Percentiles rank a stretch among this genome's conserved stretches.
phyloP scores from a whole-genome alignment of 2,113 vertebrate species.

The Microcebus lehilahytsara region DNA sequence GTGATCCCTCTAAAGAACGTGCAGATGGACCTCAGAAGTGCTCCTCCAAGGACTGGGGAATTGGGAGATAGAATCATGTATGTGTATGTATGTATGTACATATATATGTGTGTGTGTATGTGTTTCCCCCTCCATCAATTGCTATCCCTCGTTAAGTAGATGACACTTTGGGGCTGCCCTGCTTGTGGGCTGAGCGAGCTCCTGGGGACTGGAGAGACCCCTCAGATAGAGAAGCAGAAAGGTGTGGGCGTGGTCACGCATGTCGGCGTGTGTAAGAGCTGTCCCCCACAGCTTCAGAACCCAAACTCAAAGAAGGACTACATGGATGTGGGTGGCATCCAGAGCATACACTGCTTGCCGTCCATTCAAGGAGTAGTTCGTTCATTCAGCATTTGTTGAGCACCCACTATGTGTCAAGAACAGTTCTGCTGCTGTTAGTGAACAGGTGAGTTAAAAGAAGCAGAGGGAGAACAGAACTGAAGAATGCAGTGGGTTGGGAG shows the following conservation, averaged over 20 bases:
- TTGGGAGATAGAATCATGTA: neutral
- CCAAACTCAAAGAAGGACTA: neutral
- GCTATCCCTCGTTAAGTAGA: neutral
- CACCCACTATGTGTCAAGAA: neutral
- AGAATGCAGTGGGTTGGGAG: neutral
- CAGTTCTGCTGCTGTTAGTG: neutral
- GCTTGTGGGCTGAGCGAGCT: neutral
- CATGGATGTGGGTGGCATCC: neutral
- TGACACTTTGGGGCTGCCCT: neutral
- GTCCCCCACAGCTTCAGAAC: neutral
- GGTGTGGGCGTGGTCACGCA: neutral
- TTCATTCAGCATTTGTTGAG: neutral
- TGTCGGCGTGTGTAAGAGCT: too few species aligned
- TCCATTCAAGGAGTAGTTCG: neutral
- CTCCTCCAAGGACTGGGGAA: neutral
- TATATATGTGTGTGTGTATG: rapidly evolving
- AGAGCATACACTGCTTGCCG: neutral
- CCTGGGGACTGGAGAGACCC: neutral
- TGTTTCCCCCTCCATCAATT: neutral
- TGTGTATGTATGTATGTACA: neutral
- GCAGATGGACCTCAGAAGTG: neutral
- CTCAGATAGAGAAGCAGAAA: neutral
- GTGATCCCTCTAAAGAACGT: neutral
- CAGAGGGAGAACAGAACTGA: neutral
- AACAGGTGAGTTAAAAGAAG: neutral